These are phyloP conservation scores for Cotesia typhae DNA, from an alignment of 1,140 invertebrate species.

Conservation along the genomic window DNA sequence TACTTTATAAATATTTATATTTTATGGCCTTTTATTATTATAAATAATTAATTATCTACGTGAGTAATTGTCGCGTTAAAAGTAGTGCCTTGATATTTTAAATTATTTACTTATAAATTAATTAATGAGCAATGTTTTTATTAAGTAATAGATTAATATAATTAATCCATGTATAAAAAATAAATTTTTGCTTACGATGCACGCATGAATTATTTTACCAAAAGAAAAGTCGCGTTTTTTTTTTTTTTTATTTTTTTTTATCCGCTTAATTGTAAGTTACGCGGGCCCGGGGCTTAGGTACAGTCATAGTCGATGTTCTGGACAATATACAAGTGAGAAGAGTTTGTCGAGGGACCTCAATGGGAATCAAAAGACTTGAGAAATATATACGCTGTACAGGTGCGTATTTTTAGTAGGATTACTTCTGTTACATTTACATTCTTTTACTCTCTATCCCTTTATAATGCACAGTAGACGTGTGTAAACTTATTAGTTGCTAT, in stretches of 20 bases:
- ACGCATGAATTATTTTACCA: constrained; percentile 26
- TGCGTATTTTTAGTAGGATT: constrained; percentile 52
- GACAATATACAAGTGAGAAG: constrained; percentile 40
- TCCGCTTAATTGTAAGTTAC: constrained; percentile 52
- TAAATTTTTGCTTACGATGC: constrained; percentile 11
- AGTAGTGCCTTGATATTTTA: constrained; percentile 57
- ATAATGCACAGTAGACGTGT: constrained; percentile 27
- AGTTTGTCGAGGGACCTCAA: constrained; percentile 33
- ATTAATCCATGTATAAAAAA: neutral
- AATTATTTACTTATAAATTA: no score
- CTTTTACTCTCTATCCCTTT: constrained; percentile 28
- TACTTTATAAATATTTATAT: neutral
- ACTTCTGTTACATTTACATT: constrained; percentile 10
- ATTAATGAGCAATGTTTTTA: constrained; percentile 44
- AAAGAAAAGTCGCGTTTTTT: constrained; percentile 36
- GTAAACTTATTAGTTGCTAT: constrained; percentile 17
- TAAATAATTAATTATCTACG: constrained; percentile 5
- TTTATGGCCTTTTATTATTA: neutral
- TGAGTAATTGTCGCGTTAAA: constrained; percentile 29
- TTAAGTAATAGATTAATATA: constrained; percentile 35
- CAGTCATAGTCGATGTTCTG: constrained; percentile 44
- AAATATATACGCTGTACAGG: constrained; percentile 40
- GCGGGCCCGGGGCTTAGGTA: constrained; percentile 48
- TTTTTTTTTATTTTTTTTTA: constrained; percentile 53
- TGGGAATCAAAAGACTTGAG: constrained; percentile 26